Evolutionary conservation across 1,140 invertebrate species (phyloP), one percentile per base, ranked within the genome.

Genomic region (Drosophila neocordata): DNA sequence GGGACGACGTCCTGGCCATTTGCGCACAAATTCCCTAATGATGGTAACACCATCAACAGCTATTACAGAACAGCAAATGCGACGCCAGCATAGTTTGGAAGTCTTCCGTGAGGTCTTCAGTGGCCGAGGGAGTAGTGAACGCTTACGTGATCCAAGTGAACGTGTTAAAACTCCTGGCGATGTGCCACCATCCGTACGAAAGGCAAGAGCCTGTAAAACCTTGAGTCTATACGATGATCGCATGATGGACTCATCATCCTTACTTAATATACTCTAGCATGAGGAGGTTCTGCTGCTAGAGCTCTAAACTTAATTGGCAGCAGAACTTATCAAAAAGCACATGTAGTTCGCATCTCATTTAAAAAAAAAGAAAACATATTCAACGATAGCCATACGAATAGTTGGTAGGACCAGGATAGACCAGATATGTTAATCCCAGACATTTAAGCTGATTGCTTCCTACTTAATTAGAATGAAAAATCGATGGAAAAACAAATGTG

Each of bases 141-240:
- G 94, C 48, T 90, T 97, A 12, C 95, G 95, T 67, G 95, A 96
- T 91, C 95, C 95, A 0, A 94, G 95, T 52, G 94, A 94, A 27
- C 93, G 96, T 60, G 95, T 97, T 1, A 97, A 97, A 90, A 97
- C 96, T 0, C 96, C 96, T 0, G 95, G 96, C 0, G 95, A 96
- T 89, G 93, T 97, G 1, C 96, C 96, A 4, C 95, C 95, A 0
- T 95, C 95, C 0, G 94, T 96, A 2, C 79, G 95, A 9, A 93
- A 94, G 73, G 94, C 95, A 12, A 92, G 95, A 35, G 91, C 92
- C 52, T 82, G 85, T 69, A 93, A 94, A 81, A 93, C 96, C 65
- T 94, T 97, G 74, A 97, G 96, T 12, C 91, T 97, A 2, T 97
- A 97, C 84, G 96, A 97, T 81, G 97, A 97, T 83, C 93, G 96